Evolutionary conservation across 2,888 invertebrate genomes (phyloP).

Genomic region (Linnaemya vulpina): DNA sequence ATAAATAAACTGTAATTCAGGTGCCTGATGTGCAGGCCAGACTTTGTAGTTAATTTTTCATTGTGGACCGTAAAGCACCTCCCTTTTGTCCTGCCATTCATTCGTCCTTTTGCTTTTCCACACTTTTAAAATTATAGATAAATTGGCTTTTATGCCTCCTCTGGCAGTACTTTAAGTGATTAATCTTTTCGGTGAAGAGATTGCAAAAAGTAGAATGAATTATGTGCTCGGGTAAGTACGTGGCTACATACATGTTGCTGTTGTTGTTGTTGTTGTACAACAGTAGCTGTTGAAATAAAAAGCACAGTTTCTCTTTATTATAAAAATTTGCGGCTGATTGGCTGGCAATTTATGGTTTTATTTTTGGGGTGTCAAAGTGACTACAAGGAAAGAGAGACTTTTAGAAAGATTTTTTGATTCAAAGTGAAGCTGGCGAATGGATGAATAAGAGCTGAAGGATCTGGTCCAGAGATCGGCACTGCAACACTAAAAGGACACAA

Average conservation of each 20-base stretch:
- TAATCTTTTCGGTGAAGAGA: neutral
- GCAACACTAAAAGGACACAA: no score
- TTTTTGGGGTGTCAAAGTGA: no score
- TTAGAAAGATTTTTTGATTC: no score
- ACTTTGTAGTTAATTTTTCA: constrained; percentile 5
- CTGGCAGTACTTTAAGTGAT: constrained; percentile 10
- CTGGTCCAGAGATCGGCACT: no score
- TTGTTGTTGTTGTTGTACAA: neutral
- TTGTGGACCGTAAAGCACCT: constrained; percentile 3
- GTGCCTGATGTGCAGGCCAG: constrained; percentile 31
- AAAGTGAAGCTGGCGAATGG: no score
- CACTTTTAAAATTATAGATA: neutral
- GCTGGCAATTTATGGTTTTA: no score
- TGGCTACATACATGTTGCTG: neutral
- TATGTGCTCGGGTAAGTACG: neutral
- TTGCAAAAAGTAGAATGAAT: neutral
- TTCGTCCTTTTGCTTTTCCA: neutral
- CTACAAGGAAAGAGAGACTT: no score
- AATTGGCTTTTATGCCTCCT: constrained; percentile 28
- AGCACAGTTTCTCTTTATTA: neutral
- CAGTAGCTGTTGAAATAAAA: neutral
- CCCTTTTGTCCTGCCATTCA: neutral
- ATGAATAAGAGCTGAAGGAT: no score
- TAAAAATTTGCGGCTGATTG: no score
- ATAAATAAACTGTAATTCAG: constrained; percentile 34